Evolutionary conservation across 2,113 vertebrate species (phyloP).

Genomic region (Electrona antarctica): DNA sequence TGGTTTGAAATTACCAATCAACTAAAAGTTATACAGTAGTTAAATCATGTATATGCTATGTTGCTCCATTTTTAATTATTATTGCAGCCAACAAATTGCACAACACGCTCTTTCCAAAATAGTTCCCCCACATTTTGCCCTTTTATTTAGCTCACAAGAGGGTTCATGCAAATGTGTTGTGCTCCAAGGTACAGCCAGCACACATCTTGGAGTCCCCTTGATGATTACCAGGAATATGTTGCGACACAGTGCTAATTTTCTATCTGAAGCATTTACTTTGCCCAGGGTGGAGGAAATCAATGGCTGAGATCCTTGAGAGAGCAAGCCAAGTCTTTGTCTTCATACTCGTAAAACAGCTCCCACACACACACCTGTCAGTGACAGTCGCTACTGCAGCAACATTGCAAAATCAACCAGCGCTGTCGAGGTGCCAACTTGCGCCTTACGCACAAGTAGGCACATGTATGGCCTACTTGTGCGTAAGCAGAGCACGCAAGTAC

Average conservation of each 20-base stretch:
- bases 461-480: too few species aligned
- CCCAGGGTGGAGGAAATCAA: constrained; percentile 53
- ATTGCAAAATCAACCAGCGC: too few species aligned
- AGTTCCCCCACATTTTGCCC: constrained; percentile 28
- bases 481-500: too few species aligned
- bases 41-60: not conserved
- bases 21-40: not conserved
- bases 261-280: constrained; percentile 51
- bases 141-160: constrained; percentile 54
- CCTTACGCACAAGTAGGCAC: too few species aligned
- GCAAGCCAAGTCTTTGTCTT: constrained; percentile 21
- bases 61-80: constrained; percentile 5
- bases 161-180: constrained; percentile 58
- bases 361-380: constrained; percentile 15
- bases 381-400: not conserved
- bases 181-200: constrained; percentile 47
- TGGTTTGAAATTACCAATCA: not conserved
- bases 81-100: constrained; percentile 5
- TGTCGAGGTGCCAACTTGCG: too few species aligned
- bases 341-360: constrained; percentile 6
- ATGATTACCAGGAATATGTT: constrained; percentile 49
- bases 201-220: constrained; percentile 37
- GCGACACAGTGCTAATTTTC: constrained; percentile 48
- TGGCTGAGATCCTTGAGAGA: constrained; percentile 37
- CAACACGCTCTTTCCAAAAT: constrained; percentile 27